Evolutionary conservation across 2,797 vertebrate species (phyloP), one percentile per base, ranked within the genome.

Genomic region (Phoeniculus purpureus): DNA sequence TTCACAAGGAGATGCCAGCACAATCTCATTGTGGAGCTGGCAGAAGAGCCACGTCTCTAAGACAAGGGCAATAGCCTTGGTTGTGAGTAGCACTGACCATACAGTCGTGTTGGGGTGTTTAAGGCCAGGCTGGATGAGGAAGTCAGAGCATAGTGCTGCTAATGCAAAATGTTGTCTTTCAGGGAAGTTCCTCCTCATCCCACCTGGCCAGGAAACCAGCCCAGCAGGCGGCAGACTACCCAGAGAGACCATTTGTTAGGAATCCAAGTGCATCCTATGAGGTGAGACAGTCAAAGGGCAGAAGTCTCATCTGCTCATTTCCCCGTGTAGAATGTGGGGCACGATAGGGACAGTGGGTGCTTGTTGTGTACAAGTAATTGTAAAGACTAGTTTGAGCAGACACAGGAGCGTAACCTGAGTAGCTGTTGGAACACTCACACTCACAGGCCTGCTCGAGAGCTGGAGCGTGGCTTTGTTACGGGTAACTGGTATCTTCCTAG

Each of bases 231-330:
- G 59, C 93, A 52, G 67, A 2, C 82, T 70, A 65, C 61, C 7
- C 47, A 26, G 85, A 19, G 47, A 51, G 40, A 9, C 29, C 25
- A 23, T 55, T n/a, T 60, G 43, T 59, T 17, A 64, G 60, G 32
- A 64, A 29, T 21, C 51, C 54, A 32, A 67, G 51, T 3, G 18
- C 55, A 23, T 52, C 34, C 66, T 60, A 75, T 0, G 76, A 96
- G 96, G 96, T 96, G 81, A 94, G 92, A 14, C 40, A 32, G 50
- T 45, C 25, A 50, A 13, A 73, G 43, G 31, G 29, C 34, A 17
- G 20, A 60, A 32, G 7, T 27, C 26, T 87, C 10, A 16, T 9
- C 40, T 52, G 5, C 9, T n/a, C 15, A n/a, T 81, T 66, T 21
- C 15, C 9, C 40, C 78, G 0, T 6, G 3, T 0, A 47, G 59